Evolutionary conservation across 2,113 vertebrate genomes (phyloP).

Genomic region (Hippocampus barbouri): DNA sequence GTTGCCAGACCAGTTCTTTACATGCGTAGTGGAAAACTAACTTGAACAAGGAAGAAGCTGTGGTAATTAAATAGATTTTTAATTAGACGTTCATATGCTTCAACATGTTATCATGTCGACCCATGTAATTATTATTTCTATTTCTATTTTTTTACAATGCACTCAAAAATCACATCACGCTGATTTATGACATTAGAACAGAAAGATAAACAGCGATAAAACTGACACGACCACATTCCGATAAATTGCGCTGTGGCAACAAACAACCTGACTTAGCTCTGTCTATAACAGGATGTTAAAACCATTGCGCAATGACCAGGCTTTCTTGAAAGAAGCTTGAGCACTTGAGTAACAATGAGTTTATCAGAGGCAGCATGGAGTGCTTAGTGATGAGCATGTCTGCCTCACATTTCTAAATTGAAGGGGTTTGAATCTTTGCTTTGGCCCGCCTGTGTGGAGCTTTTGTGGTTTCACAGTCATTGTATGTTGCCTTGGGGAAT

Average conservation of each 20-base stretch:
- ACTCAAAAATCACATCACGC: background rate
- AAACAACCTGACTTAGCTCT: background rate
- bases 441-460: background rate
- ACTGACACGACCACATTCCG: background rate
- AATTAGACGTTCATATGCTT: background rate
- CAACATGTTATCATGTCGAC: background rate
- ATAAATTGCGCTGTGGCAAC: background rate
- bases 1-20: background rate
- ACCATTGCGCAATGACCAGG: background rate
- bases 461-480: background rate
- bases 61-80: background rate
- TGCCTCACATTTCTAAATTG: background rate
- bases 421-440: background rate
- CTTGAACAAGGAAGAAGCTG: background rate
- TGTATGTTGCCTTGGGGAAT: background rate
- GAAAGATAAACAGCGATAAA: background rate
- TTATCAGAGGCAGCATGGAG: background rate
- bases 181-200: background rate
- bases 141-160: too few relatives aligned
- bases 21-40: background rate
- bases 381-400: background rate
- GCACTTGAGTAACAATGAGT: background rate
- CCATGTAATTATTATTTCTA: too few relatives aligned
- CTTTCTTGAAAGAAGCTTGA: background rate
- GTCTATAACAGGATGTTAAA: background rate